Evolutionary conservation across 2,113 vertebrate genomes (phyloP), one percentile per base, ranked within the genome.

Genomic region (Sorex araneus): DNA sequence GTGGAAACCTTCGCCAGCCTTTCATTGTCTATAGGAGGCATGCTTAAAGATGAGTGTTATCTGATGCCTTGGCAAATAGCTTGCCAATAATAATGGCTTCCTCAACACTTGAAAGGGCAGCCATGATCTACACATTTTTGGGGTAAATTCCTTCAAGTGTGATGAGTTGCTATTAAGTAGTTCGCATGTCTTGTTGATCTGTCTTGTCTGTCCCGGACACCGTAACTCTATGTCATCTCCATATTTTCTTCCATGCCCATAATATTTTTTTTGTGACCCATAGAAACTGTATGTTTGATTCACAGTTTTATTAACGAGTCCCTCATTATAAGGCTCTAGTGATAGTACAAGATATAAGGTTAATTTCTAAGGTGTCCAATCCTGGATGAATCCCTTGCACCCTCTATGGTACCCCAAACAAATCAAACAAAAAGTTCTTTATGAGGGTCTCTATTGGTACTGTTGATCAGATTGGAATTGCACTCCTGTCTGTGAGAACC

Each of bases 1-100:
- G 86, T 96, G 80, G 93, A 84, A 95, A 84, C 80, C 2, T 0
- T 78, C 95, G 85, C 60, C 50, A n/a, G 34, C 87, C 90, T 96
- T 91, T 95, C 94, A 92, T 79, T 96, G 93, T 93, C 86, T 69
- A 50, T 25, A 57, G 89, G 80, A 95, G 86, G 89, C 86, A 84
- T 87, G 77, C 63, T 95, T 96, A 94, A 95, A 96, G 93, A 93
- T 73, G 91, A 94, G 84, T 86, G 63, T 84, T 54, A 84, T 50
- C 27, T 36, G 90, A 81, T 64, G 25, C 66, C 88, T 64, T 50
- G 89, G 94, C 83, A 95, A 95, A 86, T 50, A 86, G 80, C 89
- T 94, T 84, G 64, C 74, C 91, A 78, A 64, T 81, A 81, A 45
- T 81, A 87, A 89, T 69, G 13, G 43, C 40, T 81, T 87, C 84